Evolutionary conservation across 2,888 invertebrate genomes (phyloP).

Genomic region (Callyntrura sp.): DNA sequence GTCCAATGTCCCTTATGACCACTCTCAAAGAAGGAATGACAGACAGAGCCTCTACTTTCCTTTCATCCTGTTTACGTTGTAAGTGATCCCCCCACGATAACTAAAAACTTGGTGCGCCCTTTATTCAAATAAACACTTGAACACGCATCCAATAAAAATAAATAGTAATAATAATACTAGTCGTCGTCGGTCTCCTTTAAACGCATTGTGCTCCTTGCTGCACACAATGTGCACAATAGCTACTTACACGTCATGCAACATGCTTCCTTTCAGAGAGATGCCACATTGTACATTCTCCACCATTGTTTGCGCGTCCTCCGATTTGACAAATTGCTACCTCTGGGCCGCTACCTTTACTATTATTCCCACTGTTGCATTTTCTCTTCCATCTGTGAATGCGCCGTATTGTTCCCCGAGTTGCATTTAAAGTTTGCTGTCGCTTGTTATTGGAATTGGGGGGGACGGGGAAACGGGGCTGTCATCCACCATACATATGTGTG

Average conservation of each 20-base stretch:
- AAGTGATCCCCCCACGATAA: background rate
- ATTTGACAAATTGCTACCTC: conserved; percentile 77
- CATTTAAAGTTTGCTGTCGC: background rate
- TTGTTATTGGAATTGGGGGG: conserved; percentile 18
- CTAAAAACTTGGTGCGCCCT: background rate
- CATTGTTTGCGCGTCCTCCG: conserved; percentile 53
- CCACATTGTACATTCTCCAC: conserved; percentile 6
- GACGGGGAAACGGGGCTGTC: conserved; percentile 5
- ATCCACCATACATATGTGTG: background rate
- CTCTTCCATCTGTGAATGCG: background rate
- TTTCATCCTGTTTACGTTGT: background rate
- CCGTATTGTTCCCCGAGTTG: background rate
- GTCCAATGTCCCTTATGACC: no score
- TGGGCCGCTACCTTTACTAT: conserved; percentile 28
- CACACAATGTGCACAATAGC: background rate
- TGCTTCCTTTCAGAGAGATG: conserved; percentile 38
- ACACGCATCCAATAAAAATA: conserved; percentile 1
- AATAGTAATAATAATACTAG: background rate
- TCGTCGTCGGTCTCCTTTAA: conserved; percentile 4
- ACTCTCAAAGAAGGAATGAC: background rate
- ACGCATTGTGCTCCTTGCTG: background rate
- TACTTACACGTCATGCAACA: conserved; percentile 40
- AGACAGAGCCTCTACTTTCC: background rate
- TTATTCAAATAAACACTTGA: conserved; percentile 37
- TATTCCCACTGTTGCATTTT: conserved; percentile 22